Evolutionary conservation across 2,888 invertebrate genomes (phyloP).

Genomic region (Scaptomyza cyrtandrae): DNA sequence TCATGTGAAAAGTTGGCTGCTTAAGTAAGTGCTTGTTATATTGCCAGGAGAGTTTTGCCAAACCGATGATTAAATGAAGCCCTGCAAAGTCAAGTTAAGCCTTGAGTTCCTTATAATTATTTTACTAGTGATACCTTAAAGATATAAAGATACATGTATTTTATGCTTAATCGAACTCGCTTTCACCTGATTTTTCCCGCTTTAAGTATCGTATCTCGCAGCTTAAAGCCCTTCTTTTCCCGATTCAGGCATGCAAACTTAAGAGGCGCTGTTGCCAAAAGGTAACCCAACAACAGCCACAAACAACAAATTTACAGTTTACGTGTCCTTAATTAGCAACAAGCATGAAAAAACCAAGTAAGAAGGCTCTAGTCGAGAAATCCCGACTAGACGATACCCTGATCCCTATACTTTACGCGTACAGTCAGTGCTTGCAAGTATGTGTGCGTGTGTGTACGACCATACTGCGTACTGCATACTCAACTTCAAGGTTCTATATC

Average conservation of each 20-base stretch:
- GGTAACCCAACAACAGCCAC: slow-evolving; percentile 10
- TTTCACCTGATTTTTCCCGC: neutral
- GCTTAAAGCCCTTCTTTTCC: neutral
- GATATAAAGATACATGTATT: neutral
- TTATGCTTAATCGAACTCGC: neutral
- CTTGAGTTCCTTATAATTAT: no score
- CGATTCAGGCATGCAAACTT: neutral
- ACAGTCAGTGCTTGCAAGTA: no score
- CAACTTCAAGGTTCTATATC: no score
- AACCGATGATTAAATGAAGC: slow-evolving; percentile 50
- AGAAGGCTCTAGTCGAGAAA: no score
- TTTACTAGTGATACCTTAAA: neutral
- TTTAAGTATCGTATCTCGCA: neutral
- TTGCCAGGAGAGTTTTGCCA: slow-evolving; percentile 47
- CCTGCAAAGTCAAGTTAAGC: neutral
- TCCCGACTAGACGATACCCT: no score
- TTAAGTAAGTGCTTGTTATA: slow-evolving; percentile 59
- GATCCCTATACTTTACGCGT: no score
- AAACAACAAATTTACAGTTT: slow-evolving; percentile 33
- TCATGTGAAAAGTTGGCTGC: slow-evolving; percentile 18
- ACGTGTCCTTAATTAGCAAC: slow-evolving; percentile 59
- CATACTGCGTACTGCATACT: no score
- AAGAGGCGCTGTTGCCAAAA: neutral
- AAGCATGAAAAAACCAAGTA: slow-evolving; percentile 44
- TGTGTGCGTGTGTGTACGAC: no score